Percentiles rank a stretch among this genome's conserved stretches.
These are phyloP conservation scores for Heterocephalus glaber DNA, from an alignment of 2,113 vertebrate genomes.

Conservation along the genomic window DNA sequence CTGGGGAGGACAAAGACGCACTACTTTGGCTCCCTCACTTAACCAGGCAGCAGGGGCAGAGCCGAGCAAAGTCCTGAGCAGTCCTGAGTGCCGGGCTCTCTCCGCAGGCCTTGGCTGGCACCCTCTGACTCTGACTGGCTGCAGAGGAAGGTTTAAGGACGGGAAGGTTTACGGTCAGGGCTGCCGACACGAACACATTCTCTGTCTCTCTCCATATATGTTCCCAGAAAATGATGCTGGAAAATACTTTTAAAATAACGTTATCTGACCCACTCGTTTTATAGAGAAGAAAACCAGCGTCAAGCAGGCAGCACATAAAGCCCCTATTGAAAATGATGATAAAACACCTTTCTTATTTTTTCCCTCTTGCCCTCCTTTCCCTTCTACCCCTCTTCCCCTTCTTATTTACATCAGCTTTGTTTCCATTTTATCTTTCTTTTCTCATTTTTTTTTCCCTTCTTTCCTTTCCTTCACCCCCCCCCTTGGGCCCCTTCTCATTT, in stretches of 20 bases:
- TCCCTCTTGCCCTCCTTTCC: too few relatives aligned
- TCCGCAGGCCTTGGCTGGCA: background rate
- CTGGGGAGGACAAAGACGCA: background rate
- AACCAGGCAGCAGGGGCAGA: background rate
- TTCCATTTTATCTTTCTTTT: too few relatives aligned
- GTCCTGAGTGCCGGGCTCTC: background rate
- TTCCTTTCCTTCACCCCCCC: too few relatives aligned
- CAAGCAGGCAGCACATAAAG: background rate
- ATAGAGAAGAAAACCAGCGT: constrained; percentile 10
- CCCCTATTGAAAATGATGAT: background rate
- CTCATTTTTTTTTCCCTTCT: too few relatives aligned
- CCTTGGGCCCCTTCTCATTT: too few relatives aligned
- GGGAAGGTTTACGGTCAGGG: background rate
- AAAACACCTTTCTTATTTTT: background rate
- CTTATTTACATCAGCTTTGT: too few relatives aligned
- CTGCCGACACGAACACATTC: background rate
- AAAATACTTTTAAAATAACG: constrained; percentile 21
- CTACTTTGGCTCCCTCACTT: background rate
- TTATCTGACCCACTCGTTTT: background rate
- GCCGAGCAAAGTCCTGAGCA: background rate
- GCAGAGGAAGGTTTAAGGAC: background rate
- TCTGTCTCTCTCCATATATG: background rate
- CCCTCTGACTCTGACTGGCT: background rate
- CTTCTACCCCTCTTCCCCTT: too few relatives aligned
- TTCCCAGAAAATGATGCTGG: background rate